Conservation (phyloP, 1,140 invertebrate genomes). For the Linepithema humile region DNA sequence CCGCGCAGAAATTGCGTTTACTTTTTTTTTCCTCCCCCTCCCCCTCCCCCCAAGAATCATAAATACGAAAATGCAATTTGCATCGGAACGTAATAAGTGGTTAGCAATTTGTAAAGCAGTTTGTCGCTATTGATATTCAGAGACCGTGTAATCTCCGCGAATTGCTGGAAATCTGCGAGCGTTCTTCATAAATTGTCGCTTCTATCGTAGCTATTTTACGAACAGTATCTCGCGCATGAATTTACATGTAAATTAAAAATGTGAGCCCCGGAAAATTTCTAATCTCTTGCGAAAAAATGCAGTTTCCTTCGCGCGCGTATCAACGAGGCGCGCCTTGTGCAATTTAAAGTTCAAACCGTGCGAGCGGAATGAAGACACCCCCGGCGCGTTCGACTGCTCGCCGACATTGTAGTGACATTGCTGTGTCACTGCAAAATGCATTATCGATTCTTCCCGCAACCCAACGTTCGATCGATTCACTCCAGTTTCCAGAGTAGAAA, state of each 20-base stretch:
- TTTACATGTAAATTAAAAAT: slow-evolving; percentile 45
- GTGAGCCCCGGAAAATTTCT: slow-evolving; percentile 14
- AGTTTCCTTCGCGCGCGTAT: neutral
- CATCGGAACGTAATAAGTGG: neutral
- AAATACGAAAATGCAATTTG: neutral
- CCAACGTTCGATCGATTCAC: neutral
- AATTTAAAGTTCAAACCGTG: neutral
- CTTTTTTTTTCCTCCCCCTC: neutral
- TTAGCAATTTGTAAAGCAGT: neutral
- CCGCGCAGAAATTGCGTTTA: neutral
- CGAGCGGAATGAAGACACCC: neutral
- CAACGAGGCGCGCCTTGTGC: neutral
- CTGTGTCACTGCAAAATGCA: neutral
- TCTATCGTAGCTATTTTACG: slow-evolving; percentile 10
- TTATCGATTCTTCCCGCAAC: neutral
- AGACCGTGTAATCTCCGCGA: neutral
- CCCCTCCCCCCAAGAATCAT: no score
- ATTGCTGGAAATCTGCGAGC: neutral
- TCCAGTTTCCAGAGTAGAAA: neutral
- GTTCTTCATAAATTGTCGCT: slow-evolving; percentile 9
- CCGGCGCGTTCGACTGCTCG: no score
- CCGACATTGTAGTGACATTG: no score
- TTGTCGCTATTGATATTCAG: neutral
- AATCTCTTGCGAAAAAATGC: slow-evolving; percentile 34
- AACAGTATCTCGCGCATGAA: slow-evolving; percentile 25